Evolutionary conservation across 2,797 vertebrate genomes (phyloP).

Genomic region (Cuniculus paca): DNA sequence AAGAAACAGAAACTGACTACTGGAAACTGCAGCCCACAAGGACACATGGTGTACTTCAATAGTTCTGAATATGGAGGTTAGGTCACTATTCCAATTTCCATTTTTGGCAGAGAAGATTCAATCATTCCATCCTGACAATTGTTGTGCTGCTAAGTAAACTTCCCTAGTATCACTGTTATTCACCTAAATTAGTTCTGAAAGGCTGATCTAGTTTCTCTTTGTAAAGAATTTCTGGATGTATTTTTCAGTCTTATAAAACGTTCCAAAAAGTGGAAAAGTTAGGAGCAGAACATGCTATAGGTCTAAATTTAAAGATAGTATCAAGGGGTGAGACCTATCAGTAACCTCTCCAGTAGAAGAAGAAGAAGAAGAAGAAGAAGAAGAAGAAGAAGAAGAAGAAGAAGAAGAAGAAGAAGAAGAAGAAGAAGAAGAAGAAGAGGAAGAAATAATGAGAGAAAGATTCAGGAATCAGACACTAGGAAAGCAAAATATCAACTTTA

Average conservation of each 20-base stretch:
- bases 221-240: conserved; percentile 60
- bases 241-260: conserved; percentile 39
- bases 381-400: neutral
- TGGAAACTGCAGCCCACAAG: conserved; percentile 53
- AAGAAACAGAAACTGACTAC: conserved; percentile 58
- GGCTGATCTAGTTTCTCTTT: conserved; percentile 66
- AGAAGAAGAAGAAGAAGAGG: neutral
- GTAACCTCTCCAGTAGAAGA: neutral
- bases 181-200: conserved; percentile 78
- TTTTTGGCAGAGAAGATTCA: conserved; percentile 56
- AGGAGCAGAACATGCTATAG: neutral
- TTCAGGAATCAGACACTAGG: neutral
- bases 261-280: conserved; percentile 53
- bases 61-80: conserved; percentile 68
- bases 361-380: neutral
- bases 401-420: neutral
- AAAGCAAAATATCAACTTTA: conserved; percentile 16
- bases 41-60: conserved; percentile 32
- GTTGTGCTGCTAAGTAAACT: conserved; percentile 75
- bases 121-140: conserved; percentile 71
- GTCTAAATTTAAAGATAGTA: neutral
- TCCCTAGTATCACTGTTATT: conserved; percentile 54
- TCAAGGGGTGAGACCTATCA: neutral
- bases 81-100: conserved; percentile 64
- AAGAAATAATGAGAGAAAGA: neutral